Percentiles rank a stretch among this genome's conserved stretches.
phyloP scores from a whole-genome alignment of 2,888 invertebrate genomes.

The Pheosia gnoma region DNA sequence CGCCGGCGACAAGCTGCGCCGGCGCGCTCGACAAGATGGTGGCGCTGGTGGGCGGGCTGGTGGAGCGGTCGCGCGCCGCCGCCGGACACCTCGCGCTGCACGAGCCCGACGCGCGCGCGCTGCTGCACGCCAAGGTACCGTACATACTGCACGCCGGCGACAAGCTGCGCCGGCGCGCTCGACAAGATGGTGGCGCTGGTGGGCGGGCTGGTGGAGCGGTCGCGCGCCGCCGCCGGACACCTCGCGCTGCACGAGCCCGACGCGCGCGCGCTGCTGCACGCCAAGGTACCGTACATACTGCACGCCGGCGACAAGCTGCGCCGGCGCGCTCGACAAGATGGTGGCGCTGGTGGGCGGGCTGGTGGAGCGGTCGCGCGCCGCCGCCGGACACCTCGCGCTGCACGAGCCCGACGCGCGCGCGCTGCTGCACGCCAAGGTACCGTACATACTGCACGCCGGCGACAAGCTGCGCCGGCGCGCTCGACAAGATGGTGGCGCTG shows the following conservation, averaged over 20 bases:
- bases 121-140: slow-evolving; percentile 92
- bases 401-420: slow-evolving; percentile 91
- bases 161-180: neutral
- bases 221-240: slow-evolving; percentile 89
- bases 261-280: slow-evolving; percentile 92
- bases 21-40: neutral
- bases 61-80: slow-evolving; percentile 93
- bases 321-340: neutral
- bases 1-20: neutral
- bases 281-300: slow-evolving; percentile 84
- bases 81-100: slow-evolving; percentile 89
- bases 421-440: slow-evolving; percentile 92
- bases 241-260: slow-evolving; percentile 91
- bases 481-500: neutral
- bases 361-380: slow-evolving; percentile 94
- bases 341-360: slow-evolving; percentile 86
- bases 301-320: neutral
- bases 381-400: slow-evolving; percentile 89
- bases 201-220: slow-evolving; percentile 94
- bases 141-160: no score
- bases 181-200: slow-evolving; percentile 53
- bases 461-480: neutral
- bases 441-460: no score
- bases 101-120: slow-evolving; percentile 90
- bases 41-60: slow-evolving; percentile 87